Base-by-base conservation (phyloP, 2,888 invertebrate genomes). In the Drosophila seclusa region DNA sequence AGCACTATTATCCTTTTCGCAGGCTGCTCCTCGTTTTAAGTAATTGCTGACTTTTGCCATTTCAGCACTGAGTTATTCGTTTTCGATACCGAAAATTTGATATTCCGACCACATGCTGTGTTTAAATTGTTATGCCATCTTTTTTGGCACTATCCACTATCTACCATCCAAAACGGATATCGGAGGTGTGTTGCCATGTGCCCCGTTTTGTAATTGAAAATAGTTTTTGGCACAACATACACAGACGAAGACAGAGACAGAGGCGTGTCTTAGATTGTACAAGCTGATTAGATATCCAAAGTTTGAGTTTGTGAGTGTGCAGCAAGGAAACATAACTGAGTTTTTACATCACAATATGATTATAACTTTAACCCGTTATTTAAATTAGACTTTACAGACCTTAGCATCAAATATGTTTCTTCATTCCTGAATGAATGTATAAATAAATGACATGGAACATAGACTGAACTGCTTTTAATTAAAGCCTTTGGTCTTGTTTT, bases 31-130 rank as follows among this genome's bases (percentile, higher is more conserved):
- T 55, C 55, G 67, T 78, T 88, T 83, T 88, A 89, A 84, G 87
- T 89, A 88, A 88, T 88, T 88, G 88, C 88, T 84, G 88, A 88
- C 83, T 87, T 77, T 77, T 77, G 81, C 66, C 84, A 80, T 88
- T 83, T 67, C 72, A 74, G 64, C 72, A 64, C 78, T 89, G 82
- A 90, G 78, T 90, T 91, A 89, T 91, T 64, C 69, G 72, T 72
- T 83, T 87, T 85, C 91, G 90, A 91, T 91, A 87, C 82, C 78
- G 62, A 73, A 87, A 90, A 91, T 92, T 92, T 87, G 91, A 91
- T 91, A 91, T 91, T 90, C 91, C 86, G 87, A 89, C 91, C 91
- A 85, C 91, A 91, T 91, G 92, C 92, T 91, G 91, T 86, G 91
- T 87, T 91, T 91, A 91, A 90, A 90, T 89, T 90, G 91, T 89